phyloP scores from a whole-genome alignment of 1,140 invertebrate species.

The Drosophila fuyamai region DNA sequence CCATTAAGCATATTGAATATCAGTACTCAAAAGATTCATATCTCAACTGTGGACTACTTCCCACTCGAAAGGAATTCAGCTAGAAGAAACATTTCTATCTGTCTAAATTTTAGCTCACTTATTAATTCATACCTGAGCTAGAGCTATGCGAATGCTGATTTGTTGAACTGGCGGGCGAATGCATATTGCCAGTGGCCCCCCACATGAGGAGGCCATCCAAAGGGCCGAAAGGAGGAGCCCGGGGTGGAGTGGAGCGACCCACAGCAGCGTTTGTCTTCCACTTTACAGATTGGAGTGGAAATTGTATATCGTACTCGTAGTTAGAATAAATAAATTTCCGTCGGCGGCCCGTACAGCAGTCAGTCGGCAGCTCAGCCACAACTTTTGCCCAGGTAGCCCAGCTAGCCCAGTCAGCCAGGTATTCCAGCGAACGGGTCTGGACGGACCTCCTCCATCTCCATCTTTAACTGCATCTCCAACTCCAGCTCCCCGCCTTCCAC shows the following conservation, averaged over 20 bases:
- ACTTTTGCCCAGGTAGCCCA: conserved; percentile 55
- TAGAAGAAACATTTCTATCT: conserved; percentile 14
- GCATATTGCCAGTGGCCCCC: conserved; percentile 57
- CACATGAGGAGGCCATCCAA: conserved; percentile 19
- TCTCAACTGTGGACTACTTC: neutral
- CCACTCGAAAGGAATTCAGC: conserved; percentile 4
- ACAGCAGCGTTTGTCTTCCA: conserved; percentile 66
- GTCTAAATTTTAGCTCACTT: conserved; percentile 17
- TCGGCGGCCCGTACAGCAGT: conserved; percentile 12
- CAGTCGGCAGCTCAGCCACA: conserved; percentile 4
- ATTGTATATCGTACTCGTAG: conserved; percentile 66
- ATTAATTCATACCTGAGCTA: conserved; percentile 67
- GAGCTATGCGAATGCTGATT: conserved; percentile 50
- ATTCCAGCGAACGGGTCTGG: conserved; percentile 17
- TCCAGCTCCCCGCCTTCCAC: neutral
- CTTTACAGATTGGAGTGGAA: conserved; percentile 53
- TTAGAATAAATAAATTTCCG: conserved; percentile 75
- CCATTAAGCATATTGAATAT: neutral
- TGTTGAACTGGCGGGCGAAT: conserved; percentile 56
- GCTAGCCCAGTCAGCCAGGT: conserved; percentile 5
- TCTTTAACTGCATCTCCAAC: conserved; percentile 1
- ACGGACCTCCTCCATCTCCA: neutral
- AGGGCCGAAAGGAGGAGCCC: neutral
- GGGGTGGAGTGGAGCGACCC: conserved; percentile 44
- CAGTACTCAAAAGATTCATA: neutral